phyloP scores from a whole-genome alignment of 2,797 vertebrate species.

The Typhlichthys eigenmanni region DNA sequence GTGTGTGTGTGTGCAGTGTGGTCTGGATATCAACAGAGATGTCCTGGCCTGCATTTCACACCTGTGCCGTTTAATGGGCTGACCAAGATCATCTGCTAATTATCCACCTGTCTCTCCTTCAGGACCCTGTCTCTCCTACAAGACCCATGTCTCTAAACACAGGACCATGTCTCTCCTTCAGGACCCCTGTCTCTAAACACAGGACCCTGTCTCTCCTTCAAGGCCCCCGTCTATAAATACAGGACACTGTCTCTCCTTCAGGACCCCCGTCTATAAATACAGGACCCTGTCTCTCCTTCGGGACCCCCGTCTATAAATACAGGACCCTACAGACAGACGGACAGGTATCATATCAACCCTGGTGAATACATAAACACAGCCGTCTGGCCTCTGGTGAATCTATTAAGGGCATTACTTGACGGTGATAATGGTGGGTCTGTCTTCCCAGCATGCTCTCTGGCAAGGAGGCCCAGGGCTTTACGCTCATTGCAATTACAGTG shows the following conservation, averaged over 20 bases:
- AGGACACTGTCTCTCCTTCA: constrained; percentile 12
- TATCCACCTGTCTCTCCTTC: constrained; percentile 54
- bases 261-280: constrained; percentile 43
- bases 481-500: no score
- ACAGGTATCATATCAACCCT: constrained; percentile 17
- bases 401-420: constrained; percentile 10
- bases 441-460: constrained; percentile 54
- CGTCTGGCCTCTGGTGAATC: constrained; percentile 8
- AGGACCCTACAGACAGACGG: constrained; percentile 18
- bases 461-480: constrained; percentile 40
- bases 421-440: constrained; percentile 54
- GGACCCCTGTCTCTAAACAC: constrained; percentile 13
- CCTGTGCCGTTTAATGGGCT: constrained; percentile 69
- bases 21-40: constrained; percentile 32
- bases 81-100: constrained; percentile 61
- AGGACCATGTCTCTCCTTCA: constrained; percentile 19
- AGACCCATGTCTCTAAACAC: constrained; percentile 29
- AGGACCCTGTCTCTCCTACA: constrained; percentile 4
- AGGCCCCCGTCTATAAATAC: no score
- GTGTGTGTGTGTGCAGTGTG: constrained; percentile 14
- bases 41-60: constrained; percentile 69
- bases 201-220: constrained; percentile 20
- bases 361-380: neutral
- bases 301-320: constrained; percentile 29
- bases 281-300: constrained; percentile 34